Evolutionary conservation across 2,113 vertebrate genomes (phyloP).

Genomic region (Phasianus colchicus): DNA sequence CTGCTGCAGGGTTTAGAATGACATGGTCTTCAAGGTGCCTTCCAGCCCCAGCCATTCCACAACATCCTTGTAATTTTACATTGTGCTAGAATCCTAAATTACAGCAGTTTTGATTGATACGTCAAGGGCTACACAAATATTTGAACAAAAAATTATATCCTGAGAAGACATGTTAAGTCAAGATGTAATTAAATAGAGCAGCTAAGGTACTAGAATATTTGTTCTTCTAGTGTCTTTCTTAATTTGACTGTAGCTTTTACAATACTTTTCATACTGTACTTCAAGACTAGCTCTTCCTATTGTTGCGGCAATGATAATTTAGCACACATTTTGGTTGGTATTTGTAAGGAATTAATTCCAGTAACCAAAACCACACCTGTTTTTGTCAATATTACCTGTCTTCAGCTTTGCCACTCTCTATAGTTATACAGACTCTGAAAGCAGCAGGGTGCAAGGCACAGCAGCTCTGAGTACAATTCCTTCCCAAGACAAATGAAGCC

Average conservation of each 20-base stretch:
- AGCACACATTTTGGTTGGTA: not conserved
- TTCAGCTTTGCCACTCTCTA: not conserved
- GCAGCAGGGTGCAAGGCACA: not conserved
- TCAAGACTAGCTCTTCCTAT: not conserved
- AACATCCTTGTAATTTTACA: not conserved
- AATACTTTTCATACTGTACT: not conserved
- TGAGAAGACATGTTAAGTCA: not conserved
- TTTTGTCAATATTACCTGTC: not conserved
- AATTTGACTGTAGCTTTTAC: not conserved
- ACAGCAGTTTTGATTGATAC: not conserved
- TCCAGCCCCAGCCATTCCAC: not conserved
- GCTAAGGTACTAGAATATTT: accelerated
- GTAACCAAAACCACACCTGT: not conserved
- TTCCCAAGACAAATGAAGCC: not conserved
- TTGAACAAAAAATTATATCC: not conserved
- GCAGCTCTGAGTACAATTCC: not conserved
- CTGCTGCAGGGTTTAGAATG: not conserved
- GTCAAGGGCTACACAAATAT: not conserved
- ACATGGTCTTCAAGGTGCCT: not conserved
- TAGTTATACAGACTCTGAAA: accelerated
- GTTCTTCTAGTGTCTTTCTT: not conserved
- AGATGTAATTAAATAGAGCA: not conserved
- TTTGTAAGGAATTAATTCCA: not conserved
- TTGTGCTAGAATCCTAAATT: not conserved
- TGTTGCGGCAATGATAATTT: not conserved